Evolutionary conservation across 2,888 invertebrate genomes (phyloP).

Genomic region (Scaptomyza reducta): DNA sequence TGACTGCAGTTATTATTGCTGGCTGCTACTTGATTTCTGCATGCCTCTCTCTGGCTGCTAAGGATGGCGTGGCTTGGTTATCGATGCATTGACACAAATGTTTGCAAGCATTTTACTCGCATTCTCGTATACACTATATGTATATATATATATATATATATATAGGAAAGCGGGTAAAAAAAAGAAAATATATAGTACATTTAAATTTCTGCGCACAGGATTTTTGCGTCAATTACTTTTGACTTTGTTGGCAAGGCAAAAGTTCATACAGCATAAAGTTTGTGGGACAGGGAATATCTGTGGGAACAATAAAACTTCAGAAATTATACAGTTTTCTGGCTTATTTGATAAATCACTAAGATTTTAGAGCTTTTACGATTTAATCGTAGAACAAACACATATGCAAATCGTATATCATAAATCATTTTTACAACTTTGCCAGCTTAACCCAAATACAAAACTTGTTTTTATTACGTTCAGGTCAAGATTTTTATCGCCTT

Average conservation of each 20-base stretch:
- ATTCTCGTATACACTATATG: conserved; percentile 8
- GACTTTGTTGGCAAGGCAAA: conserved; percentile 7
- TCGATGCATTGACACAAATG: conserved; percentile 73
- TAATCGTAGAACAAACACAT: neutral
- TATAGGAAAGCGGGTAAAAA: no score
- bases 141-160: neutral
- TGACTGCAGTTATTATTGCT: conserved; percentile 43
- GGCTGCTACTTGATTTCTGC: conserved; percentile 16
- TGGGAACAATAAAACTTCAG: no score
- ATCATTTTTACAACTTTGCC: neutral
- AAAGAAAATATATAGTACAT: conserved; percentile 17
- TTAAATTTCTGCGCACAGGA: conserved; percentile 53
- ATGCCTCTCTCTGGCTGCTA: conserved; percentile 18
- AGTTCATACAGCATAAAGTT: neutral
- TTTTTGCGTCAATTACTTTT: conserved; percentile 31
- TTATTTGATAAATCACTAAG: neutral
- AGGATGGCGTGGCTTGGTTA: conserved; percentile 34
- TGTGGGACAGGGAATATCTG: no score
- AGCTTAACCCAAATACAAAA: neutral
- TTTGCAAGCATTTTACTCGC: conserved; percentile 27
- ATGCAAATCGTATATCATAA: neutral
- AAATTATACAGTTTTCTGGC: no score
- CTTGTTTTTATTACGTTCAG: neutral
- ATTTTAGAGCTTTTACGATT: neutral
- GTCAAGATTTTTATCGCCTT: neutral